Evolutionary conservation across 2,113 vertebrate genomes (phyloP), one percentile per base, ranked within the genome.

Genomic region (Menidia beryllina): DNA sequence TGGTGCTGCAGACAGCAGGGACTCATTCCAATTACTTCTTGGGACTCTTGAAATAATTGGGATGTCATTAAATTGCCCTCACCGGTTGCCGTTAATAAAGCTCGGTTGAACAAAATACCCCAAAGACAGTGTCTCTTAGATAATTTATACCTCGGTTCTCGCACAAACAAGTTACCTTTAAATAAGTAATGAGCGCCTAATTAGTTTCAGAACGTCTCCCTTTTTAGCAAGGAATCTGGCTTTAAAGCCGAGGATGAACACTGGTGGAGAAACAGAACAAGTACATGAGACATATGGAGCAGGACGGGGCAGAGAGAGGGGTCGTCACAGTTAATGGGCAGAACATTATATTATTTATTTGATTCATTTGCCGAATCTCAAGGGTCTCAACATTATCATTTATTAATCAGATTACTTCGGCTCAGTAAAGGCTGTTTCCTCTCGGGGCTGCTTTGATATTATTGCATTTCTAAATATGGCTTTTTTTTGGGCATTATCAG

Each of bases 111-210:
- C 72, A 82, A 86, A 86, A 85, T 77, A 76, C 76, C 90, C 83
- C 49, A 69, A 82, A 86, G 90, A 77, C 77, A 75, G 78, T 34
- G 45, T 85, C 76, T 82, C 83, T 81, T 89, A 83, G 88, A 90
- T 89, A 78, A 92, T 92, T 90, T 86, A 93, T 90, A 88, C 77
- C 76, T 82, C 74, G 73, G 52, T 77, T 78, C 56, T 58, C 82
- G 65, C 85, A 90, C 79, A 91, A 93, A 93, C 86, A 90, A 90
- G 85, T 86, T 89, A 81, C 88, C 82, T 85, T 83, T 92, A 86
- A 93, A 93, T 90, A 90, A 90, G 86, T 90, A 88, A 91, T 89
- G 69, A 48, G 52, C 13, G 14, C 12, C 80, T 91, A 89, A 92
- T 92, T 90, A 89, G 73, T 64, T 86, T 59, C n/a, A 73, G 73